Base-by-base conservation (phyloP, 2,888 invertebrate genomes). In the Folsomia candida region DNA sequence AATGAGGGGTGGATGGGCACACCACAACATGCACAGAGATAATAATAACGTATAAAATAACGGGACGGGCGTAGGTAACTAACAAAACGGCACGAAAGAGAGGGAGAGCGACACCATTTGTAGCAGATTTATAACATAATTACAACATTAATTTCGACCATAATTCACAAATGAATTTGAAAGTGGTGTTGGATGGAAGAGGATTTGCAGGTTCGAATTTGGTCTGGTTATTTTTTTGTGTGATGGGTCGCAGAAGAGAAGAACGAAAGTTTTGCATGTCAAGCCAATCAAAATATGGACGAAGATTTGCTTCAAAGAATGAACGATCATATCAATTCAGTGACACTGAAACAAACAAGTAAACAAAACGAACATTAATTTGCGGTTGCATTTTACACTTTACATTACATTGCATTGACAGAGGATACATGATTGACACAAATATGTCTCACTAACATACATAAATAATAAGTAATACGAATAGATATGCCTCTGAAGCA, bases 341-440 rank as follows among this genome's bases (percentile, higher is more conserved):
- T 72, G 70, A 73, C 73, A 73, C 73, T 73, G 73, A 73, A 73
- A 73, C 70, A 73, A 70, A 73, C 72, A 73, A 73, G 65, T 70
- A 73, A 73, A 72, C 70, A 70, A 70, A 65, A 71, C 68, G 68
- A 63, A 73, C 70, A 73, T 73, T 73, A 73, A 73, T 73, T 47
- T 66, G 62, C 59, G 59, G 27, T 62, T 51, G 63, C 63, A 51
- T 54, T 54, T 37, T 37, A 37, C 37, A 37, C 14, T 37, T 37
- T 9, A 22, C 6, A 4, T 20, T 14, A 54, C 54, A 54, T 54
- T 22, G 22, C 54, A 64, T 64, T 64, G 29, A 20, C 25, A 24
- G 4, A 27, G 2, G 51, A 18, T 47, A 20, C 47, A 47, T 2
- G 51, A 64, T 37, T 26, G 24, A 64, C 63, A 64, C 29, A 62